phyloP scores from a whole-genome alignment of 2,888 invertebrate species.

The Drosophila suboccidentalis region DNA sequence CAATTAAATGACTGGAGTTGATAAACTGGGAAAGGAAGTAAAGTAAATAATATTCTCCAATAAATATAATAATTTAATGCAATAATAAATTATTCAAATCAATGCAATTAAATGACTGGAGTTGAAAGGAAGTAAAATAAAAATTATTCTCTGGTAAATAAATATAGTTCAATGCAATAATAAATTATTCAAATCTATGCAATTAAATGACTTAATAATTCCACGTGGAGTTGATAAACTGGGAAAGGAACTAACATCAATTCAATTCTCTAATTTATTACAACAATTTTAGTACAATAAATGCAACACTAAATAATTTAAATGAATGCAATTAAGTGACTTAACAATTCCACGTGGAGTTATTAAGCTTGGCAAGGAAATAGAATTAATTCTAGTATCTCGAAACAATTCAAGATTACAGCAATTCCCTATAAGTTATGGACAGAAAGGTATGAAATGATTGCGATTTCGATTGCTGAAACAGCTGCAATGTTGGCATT shows the following conservation, averaged over 20 bases:
- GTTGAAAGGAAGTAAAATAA: too few species aligned
- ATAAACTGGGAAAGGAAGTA: too few species aligned
- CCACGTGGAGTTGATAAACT: constrained; percentile 8
- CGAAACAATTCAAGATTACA: constrained; percentile 9
- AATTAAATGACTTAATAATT: constrained; percentile 3
- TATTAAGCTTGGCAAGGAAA: neutral
- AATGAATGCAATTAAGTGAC: neutral
- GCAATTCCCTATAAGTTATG: constrained; percentile 36
- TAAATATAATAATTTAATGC: too few species aligned
- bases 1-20: too few species aligned
- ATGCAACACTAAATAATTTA: neutral
- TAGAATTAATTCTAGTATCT: neutral
- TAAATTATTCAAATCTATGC: neutral
- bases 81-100: too few species aligned
- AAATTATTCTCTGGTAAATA: too few species aligned
- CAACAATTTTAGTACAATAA: neutral
- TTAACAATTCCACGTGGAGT: constrained; percentile 13
- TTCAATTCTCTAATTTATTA: neutral
- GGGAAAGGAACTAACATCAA: neutral
- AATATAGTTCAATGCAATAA: neutral
- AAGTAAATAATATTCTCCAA: too few species aligned
- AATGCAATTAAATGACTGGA: too few species aligned
- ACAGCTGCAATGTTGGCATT: constrained; percentile 53
- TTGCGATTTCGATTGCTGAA: constrained; percentile 50
- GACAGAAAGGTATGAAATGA: constrained; percentile 16